These are phyloP conservation scores for Halcyon badia DNA, from an alignment of 2,797 vertebrate genomes.

Conservation along the genomic window DNA sequence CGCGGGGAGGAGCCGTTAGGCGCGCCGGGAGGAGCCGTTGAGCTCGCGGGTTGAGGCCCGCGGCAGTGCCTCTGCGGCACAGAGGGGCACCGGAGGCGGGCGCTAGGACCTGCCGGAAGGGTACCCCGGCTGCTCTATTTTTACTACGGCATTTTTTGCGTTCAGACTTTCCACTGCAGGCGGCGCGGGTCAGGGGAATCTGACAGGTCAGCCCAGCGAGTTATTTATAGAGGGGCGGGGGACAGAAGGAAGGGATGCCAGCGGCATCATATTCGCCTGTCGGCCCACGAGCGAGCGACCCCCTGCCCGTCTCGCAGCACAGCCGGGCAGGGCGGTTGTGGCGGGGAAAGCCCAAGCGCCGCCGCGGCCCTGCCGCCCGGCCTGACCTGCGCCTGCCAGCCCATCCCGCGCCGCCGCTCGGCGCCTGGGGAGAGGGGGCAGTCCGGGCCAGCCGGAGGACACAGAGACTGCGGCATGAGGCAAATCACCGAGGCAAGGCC, in stretches of 20 bases:
- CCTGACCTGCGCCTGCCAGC: not conserved
- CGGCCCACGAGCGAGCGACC: rapidly evolving
- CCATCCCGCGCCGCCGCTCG: not conserved
- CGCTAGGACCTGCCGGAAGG: not conserved
- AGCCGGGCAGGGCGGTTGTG: too few relatives aligned
- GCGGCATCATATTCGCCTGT: not conserved
- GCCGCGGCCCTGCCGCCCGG: not conserved
- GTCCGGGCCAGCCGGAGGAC: not conserved
- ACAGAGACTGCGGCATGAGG: not conserved
- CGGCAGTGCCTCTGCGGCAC: not conserved
- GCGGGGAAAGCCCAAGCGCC: not conserved
- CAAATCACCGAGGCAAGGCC: too few relatives aligned
- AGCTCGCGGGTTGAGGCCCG: not conserved
- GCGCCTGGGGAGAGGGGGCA: too few relatives aligned
- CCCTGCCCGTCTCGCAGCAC: not conserved
- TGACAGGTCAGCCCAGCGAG: slow-evolving; percentile 44
- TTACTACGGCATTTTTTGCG: slow-evolving; percentile 76
- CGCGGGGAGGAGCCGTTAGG: too few relatives aligned
- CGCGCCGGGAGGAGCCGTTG: too few relatives aligned
- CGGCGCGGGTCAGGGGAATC: slow-evolving; percentile 24
- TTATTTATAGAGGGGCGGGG: slow-evolving; percentile 57
- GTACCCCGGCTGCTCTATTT: slow-evolving; percentile 74
- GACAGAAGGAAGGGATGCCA: not conserved
- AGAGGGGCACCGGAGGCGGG: not conserved
- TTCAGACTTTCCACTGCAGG: slow-evolving; percentile 79